Base-by-base conservation (phyloP, 37 sponge, comb jelly and placozoan genomes). In the Beroe ovata region DNA sequence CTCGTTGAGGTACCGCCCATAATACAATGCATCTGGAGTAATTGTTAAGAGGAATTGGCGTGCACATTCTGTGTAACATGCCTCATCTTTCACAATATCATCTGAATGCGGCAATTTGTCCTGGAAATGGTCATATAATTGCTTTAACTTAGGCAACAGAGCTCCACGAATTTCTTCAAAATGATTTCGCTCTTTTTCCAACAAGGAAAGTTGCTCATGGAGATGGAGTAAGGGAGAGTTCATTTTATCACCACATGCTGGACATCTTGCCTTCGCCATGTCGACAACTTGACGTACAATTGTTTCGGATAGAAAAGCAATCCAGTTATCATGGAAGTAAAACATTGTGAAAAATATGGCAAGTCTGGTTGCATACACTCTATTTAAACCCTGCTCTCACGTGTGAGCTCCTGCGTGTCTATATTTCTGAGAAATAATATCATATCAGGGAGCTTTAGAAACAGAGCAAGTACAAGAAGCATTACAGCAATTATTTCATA, bases 301-400 rank as follows among this genome's bases (percentile, higher is more conserved):
- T 26, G 22, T 20, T 16, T 61, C 63, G n/a, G 26, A 20, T 16
- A 61, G 63, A 16, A 61, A 61, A 61, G 26, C 63, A 61, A 61
- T 61, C 63, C 63, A 61, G 28, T 26, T 25, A 16, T 61, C 63
- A 16, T 25, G 8, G 63, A 22, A 61, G 63, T 61, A 61, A 61
- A 26, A 61, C 63, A 61, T 61, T 16, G 8, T 61, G 28, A 61
- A 26, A 16, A 61, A 25, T 61, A 6, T 3, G n/a, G 23, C 6
- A 4, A 61, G 8, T 6, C 63, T 25, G n/a, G 8, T 47, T 16
- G 54, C 54, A 16, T 16, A 11, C 6, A 61, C 3, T 16, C 3
- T 61, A 22, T 61, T 61, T 61, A 61, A 22, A 61, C 63, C 63
- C 63, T 22, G 21, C 26, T 61, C 63, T 61, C 63, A 26, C 26